These are phyloP conservation scores for Apteryx owenii DNA, from an alignment of 2,113 vertebrate species.

Conservation along the genomic window DNA sequence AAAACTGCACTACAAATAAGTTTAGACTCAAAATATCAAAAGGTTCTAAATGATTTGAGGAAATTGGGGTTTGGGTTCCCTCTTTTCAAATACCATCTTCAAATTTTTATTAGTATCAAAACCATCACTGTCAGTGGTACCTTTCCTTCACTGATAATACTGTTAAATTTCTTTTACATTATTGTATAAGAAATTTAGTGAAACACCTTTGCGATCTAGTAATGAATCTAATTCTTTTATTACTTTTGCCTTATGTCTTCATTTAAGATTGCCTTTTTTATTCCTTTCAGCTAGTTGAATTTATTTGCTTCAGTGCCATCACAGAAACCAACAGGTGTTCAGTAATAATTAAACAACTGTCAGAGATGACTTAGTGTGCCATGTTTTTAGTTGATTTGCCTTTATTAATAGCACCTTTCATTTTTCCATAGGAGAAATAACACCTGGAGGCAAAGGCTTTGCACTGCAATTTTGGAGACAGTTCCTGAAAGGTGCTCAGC, in stretches of 20 bases:
- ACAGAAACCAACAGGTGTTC: not conserved
- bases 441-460: not conserved
- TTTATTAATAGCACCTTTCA: not conserved
- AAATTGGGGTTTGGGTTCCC: not conserved
- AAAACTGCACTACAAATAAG: not conserved
- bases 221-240: not conserved
- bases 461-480: not conserved
- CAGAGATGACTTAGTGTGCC: not conserved
- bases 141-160: not conserved
- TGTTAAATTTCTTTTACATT: not conserved
- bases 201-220: not conserved
- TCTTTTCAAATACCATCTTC: not conserved
- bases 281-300: not conserved
- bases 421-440: conserved; percentile 4
- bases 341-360: conserved; percentile 4
- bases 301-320: not conserved
- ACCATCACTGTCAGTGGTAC: not conserved
- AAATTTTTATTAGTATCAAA: not conserved
- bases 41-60: not conserved
- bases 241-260: not conserved
- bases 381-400: not conserved
- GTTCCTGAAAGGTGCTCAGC: not conserved
- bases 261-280: not conserved
- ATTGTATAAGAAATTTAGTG: not conserved
- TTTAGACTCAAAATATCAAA: not conserved